Percentiles rank a stretch among this genome's conserved stretches.
phyloP scores from a whole-genome alignment of 2,113 vertebrate species.

The Chroicocephalus ridibundus region DNA sequence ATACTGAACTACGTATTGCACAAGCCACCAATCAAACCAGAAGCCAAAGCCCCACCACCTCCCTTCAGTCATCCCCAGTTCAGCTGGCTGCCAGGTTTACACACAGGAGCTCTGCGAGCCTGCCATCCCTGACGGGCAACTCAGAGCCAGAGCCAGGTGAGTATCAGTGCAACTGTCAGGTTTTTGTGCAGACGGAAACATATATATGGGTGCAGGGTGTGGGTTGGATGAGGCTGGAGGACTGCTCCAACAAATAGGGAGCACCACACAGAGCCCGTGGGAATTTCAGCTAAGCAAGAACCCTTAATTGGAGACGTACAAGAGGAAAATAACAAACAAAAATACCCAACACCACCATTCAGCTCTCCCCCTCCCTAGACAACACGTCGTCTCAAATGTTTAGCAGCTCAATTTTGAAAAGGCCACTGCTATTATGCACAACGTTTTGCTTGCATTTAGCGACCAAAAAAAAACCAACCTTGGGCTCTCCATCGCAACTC shows the following conservation, averaged over 20 bases:
- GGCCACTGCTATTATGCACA: neutral
- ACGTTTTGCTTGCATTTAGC: neutral
- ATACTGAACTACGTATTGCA: neutral
- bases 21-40: neutral
- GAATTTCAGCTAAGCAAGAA: neutral
- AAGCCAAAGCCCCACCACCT: neutral
- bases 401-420: neutral
- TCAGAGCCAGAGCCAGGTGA: neutral
- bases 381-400: neutral
- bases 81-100: neutral
- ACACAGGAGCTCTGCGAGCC: neutral
- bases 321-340: neutral
- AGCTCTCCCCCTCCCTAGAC: neutral
- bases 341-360: accelerated
- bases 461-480: neutral
- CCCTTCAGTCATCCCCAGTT: neutral
- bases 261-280: neutral
- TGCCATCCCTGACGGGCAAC: neutral
- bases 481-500: accelerated
- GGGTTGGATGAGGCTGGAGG: neutral
- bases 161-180: neutral
- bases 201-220: neutral
- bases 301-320: neutral
- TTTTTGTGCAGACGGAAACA: neutral
- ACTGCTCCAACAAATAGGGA: neutral